Base-by-base conservation (phyloP, 2,797 vertebrate species). In the Cirrhinus mrigala region DNA sequence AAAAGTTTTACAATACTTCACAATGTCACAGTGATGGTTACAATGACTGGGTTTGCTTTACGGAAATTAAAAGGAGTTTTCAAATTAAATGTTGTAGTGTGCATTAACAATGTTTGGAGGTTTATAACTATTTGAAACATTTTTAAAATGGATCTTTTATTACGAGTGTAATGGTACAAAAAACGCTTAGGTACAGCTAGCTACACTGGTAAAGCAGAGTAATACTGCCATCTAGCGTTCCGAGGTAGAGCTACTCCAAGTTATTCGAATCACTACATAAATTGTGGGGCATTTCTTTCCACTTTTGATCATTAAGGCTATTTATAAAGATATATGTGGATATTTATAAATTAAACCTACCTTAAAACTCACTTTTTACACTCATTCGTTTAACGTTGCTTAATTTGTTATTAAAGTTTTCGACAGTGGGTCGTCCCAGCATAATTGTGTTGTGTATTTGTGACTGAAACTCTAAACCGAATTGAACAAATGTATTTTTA, bases 141-240 rank as follows among this genome's bases (percentile, higher is more conserved):
- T 46, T 66, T 29, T 18, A 8, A 7, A 24, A 24, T 10, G 10
- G 12, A 18, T 1, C 18, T 40, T 40, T 52, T 29, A 9, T 75
- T 16, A 8, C n/a, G 33, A 37, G 6, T 40, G 33, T 44, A 77
- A 15, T 58, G 5, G 29, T 52, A 29, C 8, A 29, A 7, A 50
- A 15, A 18, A 27, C 20, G 20, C 22, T 5, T 16, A 7, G 3
- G 18, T 16, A 7, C 37, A 46, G 24, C 4, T 40, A 12, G 37
- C 8, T 40, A 3, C 22, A 22, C n/a, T 20, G 22, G 20, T 4
- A 48, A 73, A 85, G 44, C 33, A 76, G 64, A 27, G 1, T 10
- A 82, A 85, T 40, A 12, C 88, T 86, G 87, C 90, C 94, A 90
- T 58, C 93, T 22, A 85, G 89, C 82, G 93, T 89, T 40, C 64